phyloP scores from a whole-genome alignment of 2,888 invertebrate species.

The Agrochola circellaris region DNA sequence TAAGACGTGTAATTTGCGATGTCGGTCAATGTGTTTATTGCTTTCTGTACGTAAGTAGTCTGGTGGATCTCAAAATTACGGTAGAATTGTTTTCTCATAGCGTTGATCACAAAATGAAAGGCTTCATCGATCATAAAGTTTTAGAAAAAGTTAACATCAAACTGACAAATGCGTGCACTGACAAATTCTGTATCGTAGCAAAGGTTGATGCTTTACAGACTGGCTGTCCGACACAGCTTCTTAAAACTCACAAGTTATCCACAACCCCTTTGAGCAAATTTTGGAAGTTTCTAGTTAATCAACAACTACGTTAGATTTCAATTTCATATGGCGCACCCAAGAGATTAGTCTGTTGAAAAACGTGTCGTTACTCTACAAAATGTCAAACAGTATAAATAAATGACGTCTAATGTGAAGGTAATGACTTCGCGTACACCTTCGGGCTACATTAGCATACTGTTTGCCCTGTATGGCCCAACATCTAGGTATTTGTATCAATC shows the following conservation, averaged over 20 bases:
- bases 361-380: slow-evolving; percentile 29
- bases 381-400: slow-evolving; percentile 51
- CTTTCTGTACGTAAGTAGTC: slow-evolving; percentile 1
- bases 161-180: no score
- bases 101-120: not conserved
- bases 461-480: slow-evolving; percentile 33
- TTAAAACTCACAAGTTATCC: not conserved
- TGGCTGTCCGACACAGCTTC: not conserved
- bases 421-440: slow-evolving; percentile 58
- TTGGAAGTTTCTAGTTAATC: no score
- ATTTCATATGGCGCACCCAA: not conserved
- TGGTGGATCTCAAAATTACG: not conserved
- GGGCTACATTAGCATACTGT: slow-evolving; percentile 50
- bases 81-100: not conserved
- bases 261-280: no score
- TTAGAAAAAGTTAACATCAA: no score
- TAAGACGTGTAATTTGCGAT: not conserved
- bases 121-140: not conserved
- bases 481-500: slow-evolving; percentile 31
- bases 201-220: no score
- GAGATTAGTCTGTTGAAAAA: not conserved
- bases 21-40: slow-evolving; percentile 6
- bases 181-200: not conserved
- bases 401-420: slow-evolving; percentile 46
- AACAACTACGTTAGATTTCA: not conserved